These are phyloP conservation scores for Elgaria multicarinata DNA, from an alignment of 2,113 vertebrate genomes.

Conservation along the genomic window DNA sequence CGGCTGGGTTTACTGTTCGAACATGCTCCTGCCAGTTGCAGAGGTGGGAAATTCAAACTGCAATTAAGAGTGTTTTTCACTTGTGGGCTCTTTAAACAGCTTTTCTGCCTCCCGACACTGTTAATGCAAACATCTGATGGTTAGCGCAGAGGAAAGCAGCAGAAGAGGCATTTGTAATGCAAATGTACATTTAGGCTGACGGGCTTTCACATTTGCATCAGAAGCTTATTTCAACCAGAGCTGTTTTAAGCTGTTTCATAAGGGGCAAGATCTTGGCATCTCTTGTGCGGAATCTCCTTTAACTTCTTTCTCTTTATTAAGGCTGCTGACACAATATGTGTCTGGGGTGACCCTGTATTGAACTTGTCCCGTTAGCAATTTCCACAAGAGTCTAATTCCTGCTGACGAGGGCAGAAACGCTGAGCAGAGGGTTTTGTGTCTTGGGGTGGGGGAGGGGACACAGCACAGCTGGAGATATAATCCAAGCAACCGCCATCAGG, in stretches of 20 bases:
- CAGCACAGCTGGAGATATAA: background rate
- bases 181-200: background rate
- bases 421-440: background rate
- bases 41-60: background rate
- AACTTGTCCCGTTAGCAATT: background rate
- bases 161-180: background rate
- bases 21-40: background rate
- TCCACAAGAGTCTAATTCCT: background rate
- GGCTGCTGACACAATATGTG: background rate
- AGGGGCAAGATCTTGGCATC: background rate
- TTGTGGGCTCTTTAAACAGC: background rate
- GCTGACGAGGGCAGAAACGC: background rate
- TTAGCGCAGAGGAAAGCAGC: too few relatives aligned
- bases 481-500: background rate
- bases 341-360: background rate
- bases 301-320: too few relatives aligned
- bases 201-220: background rate
- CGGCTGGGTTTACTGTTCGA: background rate
- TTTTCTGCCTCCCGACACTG: background rate
- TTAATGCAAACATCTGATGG: background rate
- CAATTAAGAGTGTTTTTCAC: background rate
- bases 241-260: background rate
- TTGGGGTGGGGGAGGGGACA: too few relatives aligned
- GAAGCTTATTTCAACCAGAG: too few relatives aligned
- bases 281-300: background rate